phyloP scores from a whole-genome alignment of 92 coral and sea anemone genomes.

The Actinostola sp. region DNA sequence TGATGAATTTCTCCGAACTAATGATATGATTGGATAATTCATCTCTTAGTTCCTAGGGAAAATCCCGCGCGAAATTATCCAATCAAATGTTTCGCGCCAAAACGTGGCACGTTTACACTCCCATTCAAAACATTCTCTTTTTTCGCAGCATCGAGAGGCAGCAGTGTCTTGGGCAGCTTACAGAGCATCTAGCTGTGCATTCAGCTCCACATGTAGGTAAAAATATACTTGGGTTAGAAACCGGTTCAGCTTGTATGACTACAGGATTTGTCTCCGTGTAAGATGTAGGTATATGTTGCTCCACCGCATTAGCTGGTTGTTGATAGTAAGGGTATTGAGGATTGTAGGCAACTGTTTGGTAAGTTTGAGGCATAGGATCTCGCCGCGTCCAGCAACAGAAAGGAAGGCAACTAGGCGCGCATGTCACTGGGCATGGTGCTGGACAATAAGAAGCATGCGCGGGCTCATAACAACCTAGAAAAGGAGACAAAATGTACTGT shows the following conservation, averaged over 20 bases:
- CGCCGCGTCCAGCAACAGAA: constrained; percentile 9
- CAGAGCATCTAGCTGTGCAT: not conserved
- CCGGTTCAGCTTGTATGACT: not conserved
- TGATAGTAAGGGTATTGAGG: not conserved
- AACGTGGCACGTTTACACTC: too few relatives aligned
- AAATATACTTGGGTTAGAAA: not conserved
- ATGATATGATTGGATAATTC: too few relatives aligned
- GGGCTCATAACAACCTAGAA: constrained; percentile 53
- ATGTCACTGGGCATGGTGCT: constrained; percentile 20
- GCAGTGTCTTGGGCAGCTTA: not conserved
- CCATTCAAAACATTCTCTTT: too few relatives aligned
- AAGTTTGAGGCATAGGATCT: not conserved
- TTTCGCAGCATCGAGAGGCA: not conserved
- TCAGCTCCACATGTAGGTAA: not conserved
- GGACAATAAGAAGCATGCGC: constrained; percentile 18
- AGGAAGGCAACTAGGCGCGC: constrained; percentile 28
- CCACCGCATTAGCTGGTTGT: not conserved
- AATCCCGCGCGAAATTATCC: too few relatives aligned
- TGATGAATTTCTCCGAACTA: too few relatives aligned
- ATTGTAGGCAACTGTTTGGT: not conserved
- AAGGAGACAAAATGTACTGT: not conserved
- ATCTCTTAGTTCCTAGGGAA: too few relatives aligned
- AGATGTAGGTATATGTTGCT: not conserved
- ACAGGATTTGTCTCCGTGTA: not conserved
- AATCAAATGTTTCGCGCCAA: too few relatives aligned